Evolutionary conservation across 2,888 invertebrate species (phyloP), one percentile per base, ranked within the genome.

Genomic region (Agrilus biguttatus): DNA sequence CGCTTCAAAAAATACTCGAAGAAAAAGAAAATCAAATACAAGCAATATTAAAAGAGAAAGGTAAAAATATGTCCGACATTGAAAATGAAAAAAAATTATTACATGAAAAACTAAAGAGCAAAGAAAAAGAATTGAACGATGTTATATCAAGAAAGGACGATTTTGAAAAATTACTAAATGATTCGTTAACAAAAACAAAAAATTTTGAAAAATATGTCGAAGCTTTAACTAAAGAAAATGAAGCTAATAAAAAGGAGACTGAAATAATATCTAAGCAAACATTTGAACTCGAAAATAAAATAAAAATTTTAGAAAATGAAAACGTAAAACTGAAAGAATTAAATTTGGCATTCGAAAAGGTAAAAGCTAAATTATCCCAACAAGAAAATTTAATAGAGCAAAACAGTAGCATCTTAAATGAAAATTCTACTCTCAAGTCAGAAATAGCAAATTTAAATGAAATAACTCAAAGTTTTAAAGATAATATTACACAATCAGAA

Each of bases 261-360:
- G 28, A 32, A 28, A 28, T 2, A 13, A 12, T 28, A 12, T 28
- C n/a, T 23, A n/a, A 28, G 10, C 13, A 28, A 39, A 17, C 12
- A 34, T 3, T 14, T 5, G 10, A 28, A 8, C 28, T 28, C 28
- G 28, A 28, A 10, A 28, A 10, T 10, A 14, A 40, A 14, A 8
- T 33, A 14, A 42, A 19, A 37, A 36, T 12, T 8, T 21, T 47
- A 8, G 33, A 46, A 17, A 46, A 48, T 33, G 50, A 50, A 46
- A 52, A 51, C 47, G 41, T 47, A 21, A 50, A 51, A 38, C 39
- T 52, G 8, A 51, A 53, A 39, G 45, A 49, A 10, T 43, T 53
- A 46, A 46, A 50, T 33, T 44, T 39, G 3, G 46, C 48, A 45
- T 41, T 45, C 39, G 28, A 46, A 45, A 34, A 44, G 37, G 17